A percentile compares a stretch with the other conserved stretches of the same genome.
These are phyloP conservation scores for Camponotus pennsylvanicus DNA, from an alignment of 1,140 invertebrate species.

Conservation along the genomic window DNA sequence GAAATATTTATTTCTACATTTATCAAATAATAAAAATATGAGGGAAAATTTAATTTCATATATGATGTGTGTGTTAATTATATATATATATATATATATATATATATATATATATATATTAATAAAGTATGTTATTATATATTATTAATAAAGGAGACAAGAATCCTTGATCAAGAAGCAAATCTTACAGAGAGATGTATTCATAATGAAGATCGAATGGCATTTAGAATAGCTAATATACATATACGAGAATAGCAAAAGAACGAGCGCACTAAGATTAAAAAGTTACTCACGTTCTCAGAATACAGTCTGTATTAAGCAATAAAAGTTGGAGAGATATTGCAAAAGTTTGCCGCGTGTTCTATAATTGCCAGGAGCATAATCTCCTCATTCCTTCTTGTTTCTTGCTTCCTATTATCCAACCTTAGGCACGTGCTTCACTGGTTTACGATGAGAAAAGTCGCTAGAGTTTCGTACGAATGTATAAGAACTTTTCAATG, in stretches of 20 bases:
- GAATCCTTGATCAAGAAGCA: not conserved
- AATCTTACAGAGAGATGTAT: not conserved
- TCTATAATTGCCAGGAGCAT: conserved; percentile 58
- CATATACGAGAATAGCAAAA: conserved; percentile 4
- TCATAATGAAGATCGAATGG: conserved; percentile 12
- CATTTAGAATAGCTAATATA: conserved; percentile 32
- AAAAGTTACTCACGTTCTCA: conserved; percentile 49
- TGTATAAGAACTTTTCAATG: conserved; percentile 53
- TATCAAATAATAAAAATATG: not conserved
- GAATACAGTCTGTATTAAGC: conserved; percentile 60
- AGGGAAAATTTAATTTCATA: not conserved
- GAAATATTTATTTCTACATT: too few relatives aligned
- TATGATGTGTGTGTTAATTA: not conserved
- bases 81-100: too few relatives aligned
- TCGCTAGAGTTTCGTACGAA: conserved; percentile 39
- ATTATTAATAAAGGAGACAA: not conserved
- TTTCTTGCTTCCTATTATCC: conserved; percentile 58
- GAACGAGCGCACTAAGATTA: conserved; percentile 25
- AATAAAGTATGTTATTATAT: too few relatives aligned
- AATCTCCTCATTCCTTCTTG: conserved; percentile 40
- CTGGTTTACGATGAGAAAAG: conserved; percentile 12
- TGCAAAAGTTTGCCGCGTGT: conserved; percentile 59
- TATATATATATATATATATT: too few relatives aligned
- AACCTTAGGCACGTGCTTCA: conserved; percentile 41
- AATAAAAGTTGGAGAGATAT: conserved; percentile 62